A percentile compares a stretch with the other conserved stretches of the same genome.
phyloP scores from a whole-genome alignment of 1,140 invertebrate genomes.

The Drosophila nebulosa region DNA sequence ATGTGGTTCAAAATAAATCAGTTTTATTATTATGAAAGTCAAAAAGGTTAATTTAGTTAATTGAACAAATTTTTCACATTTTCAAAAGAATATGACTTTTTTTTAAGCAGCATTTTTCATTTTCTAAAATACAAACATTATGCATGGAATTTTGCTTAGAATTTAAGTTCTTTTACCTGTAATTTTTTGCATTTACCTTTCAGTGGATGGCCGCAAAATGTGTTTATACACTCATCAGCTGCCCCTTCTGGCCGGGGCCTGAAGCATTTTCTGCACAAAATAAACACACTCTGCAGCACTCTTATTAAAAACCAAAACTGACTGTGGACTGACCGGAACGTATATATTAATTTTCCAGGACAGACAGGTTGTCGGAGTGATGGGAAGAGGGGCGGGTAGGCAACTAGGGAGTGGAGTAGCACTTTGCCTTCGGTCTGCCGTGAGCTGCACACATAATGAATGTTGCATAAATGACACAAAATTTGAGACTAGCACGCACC shows the following conservation, averaged over 20 bases:
- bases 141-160: too few relatives aligned
- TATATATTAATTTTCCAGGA: neutral
- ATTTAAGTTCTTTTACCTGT: too few relatives aligned
- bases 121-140: too few relatives aligned
- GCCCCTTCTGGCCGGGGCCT: neutral
- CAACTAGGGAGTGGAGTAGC: neutral
- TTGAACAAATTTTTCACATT: too few relatives aligned
- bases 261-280: neutral
- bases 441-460: conserved; percentile 55
- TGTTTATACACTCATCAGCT: neutral
- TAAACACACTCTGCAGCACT: conserved; percentile 21
- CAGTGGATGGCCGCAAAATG: neutral
- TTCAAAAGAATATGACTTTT: too few relatives aligned
- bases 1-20: too few relatives aligned
- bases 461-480: conserved; percentile 63
- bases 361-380: neutral
- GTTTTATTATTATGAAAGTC: too few relatives aligned
- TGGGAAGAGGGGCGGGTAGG: too few relatives aligned
- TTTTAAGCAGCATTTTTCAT: too few relatives aligned
- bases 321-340: neutral
- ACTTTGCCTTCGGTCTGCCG: conserved; percentile 8
- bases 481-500: conserved; percentile 42
- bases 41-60: too few relatives aligned
- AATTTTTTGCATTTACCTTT: neutral
- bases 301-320: conserved; percentile 8